Evolutionary conservation across 2,797 vertebrate genomes (phyloP).

Genomic region (Sebastes minor): DNA sequence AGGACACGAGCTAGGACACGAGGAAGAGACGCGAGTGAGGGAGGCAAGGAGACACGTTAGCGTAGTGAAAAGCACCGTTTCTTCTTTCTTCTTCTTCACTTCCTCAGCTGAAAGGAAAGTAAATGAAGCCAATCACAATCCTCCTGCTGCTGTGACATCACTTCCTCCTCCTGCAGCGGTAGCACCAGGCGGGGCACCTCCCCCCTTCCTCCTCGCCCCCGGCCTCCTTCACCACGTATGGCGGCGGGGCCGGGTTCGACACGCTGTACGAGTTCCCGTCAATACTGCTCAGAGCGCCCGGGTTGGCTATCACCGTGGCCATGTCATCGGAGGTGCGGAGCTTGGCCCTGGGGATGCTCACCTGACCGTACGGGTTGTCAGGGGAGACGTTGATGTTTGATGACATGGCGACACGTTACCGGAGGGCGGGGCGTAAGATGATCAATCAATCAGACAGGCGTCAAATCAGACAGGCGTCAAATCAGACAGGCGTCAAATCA

Average conservation of each 20-base stretch:
- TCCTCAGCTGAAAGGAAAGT: not conserved
- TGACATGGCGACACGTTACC: conserved; percentile 44
- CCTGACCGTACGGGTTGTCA: conserved; percentile 86
- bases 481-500: conserved; percentile 1
- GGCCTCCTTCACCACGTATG: conserved; percentile 68
- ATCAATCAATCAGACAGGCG: not conserved
- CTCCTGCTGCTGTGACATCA: conserved; percentile 28
- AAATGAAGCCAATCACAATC: not conserved
- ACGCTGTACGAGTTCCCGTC: conserved; percentile 37
- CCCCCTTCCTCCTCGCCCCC: conserved; percentile 44
- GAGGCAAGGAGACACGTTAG: not conserved
- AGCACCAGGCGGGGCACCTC: conserved; percentile 76
- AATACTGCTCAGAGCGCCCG: conserved; percentile 44
- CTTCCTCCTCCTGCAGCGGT: conserved; percentile 74
- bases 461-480: conserved; percentile 4
- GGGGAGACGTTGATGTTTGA: conserved; percentile 70
- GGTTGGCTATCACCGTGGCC: conserved; percentile 80
- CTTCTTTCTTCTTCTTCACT: not conserved
- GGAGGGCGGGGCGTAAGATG: not conserved
- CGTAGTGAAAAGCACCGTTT: not conserved
- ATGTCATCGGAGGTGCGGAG: conserved; percentile 63
- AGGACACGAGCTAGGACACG: not conserved
- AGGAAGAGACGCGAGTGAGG: not conserved
- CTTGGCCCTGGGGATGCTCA: conserved; percentile 87
- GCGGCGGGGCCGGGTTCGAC: conserved; percentile 25